Percentiles rank a stretch among this genome's conserved stretches.
Evolutionary conservation across 2,797 vertebrate genomes (phyloP).

Genomic region (Furcifer pardalis): DNA sequence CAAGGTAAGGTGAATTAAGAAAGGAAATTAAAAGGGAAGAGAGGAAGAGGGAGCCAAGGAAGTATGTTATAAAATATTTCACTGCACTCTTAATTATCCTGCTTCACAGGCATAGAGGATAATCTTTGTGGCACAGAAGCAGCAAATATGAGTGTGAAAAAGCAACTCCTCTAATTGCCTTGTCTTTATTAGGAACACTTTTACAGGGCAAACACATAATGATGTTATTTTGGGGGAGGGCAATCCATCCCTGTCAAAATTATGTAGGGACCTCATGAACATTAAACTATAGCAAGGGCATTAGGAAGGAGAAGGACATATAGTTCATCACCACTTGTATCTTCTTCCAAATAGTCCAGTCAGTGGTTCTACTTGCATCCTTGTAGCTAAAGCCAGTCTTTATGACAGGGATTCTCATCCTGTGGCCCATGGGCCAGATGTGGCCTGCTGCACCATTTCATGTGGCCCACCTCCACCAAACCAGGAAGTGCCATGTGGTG

Average conservation of each 20-base stretch:
- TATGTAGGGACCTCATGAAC: neutral
- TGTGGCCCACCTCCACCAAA: too few species aligned
- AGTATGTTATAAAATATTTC: constrained; percentile 30
- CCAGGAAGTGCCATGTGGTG: too few species aligned
- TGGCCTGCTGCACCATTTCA: too few species aligned
- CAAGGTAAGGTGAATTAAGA: constrained; percentile 25
- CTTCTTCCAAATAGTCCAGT: neutral
- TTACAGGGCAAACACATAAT: neutral
- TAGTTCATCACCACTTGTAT: neutral
- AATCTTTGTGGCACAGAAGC: neutral
- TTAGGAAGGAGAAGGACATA: neutral
- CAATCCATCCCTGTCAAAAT: neutral
- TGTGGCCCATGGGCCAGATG: too few species aligned
- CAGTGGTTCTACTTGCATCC: neutral
- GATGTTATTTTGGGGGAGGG: neutral
- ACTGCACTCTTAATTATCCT: constrained; percentile 21
- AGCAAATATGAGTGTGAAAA: neutral
- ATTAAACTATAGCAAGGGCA: neutral
- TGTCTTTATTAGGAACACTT: neutral
- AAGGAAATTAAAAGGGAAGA: neutral
- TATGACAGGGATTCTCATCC: too few species aligned
- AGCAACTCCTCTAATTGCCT: neutral
- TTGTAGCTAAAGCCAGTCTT: neutral
- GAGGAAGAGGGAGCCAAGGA: neutral
- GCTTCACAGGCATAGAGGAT: neutral